A percentile compares a stretch with the other conserved stretches of the same genome.
Conservation (phyloP, 2,888 invertebrate species). For the Pyrochroa serraticornis region DNA sequence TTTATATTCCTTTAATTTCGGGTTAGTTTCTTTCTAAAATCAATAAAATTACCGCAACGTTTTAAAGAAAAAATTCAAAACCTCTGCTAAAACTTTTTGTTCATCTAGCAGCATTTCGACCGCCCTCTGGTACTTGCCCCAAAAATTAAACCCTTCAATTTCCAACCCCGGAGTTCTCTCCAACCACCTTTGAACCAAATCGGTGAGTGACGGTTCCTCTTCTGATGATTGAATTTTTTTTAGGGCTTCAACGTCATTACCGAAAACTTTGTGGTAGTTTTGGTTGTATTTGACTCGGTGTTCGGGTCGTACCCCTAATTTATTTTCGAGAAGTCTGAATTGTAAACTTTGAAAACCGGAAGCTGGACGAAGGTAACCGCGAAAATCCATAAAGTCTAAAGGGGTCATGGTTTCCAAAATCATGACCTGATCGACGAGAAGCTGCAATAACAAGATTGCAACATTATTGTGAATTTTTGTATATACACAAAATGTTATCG, state of each 20-base stretch:
- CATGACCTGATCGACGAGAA: conserved; percentile 95
- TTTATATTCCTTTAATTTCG: conserved; percentile 63
- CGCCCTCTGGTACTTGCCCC: conserved; percentile 84
- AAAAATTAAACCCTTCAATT: conserved; percentile 86
- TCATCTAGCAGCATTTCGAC: conserved; percentile 75
- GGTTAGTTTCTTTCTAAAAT: conserved; percentile 34
- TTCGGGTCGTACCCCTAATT: conserved; percentile 80
- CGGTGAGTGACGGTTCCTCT: conserved; percentile 81
- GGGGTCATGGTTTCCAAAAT: conserved; percentile 99
- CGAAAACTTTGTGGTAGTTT: conserved; percentile 86
- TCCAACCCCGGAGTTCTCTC: conserved; percentile 94
- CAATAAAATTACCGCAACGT: no score
- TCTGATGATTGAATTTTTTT: conserved; percentile 71
- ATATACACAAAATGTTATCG: not conserved
- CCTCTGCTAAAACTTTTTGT: conserved; percentile 69
- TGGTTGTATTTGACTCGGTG: conserved; percentile 93
- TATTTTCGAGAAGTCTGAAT: conserved; percentile 95
- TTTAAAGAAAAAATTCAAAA: not conserved
- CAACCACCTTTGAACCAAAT: conserved; percentile 90
- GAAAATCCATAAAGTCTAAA: conserved; percentile 97
- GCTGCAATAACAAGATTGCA: conserved; percentile 61
- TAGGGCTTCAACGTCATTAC: conserved; percentile 67
- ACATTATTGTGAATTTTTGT: conserved; percentile 1
- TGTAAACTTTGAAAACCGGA: conserved; percentile 98
- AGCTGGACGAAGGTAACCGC: conserved; percentile 89